phyloP scores from a whole-genome alignment of 2,797 vertebrate genomes.

The Gymnoscopelus braueri region DNA sequence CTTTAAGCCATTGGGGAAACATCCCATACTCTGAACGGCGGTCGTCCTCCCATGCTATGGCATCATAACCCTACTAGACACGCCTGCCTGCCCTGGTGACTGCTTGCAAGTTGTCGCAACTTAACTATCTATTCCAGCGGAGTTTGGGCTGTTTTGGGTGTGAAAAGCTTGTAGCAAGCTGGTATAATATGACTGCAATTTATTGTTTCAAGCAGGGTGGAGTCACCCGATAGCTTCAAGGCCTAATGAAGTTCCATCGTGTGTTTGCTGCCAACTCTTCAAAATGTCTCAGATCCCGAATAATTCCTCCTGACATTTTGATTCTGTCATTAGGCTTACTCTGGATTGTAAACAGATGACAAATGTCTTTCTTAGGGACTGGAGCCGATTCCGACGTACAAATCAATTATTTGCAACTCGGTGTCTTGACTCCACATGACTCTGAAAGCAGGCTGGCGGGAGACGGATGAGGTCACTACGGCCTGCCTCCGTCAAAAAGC shows the following conservation, averaged over 20 bases:
- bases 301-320: constrained; percentile 32
- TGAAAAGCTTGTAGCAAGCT: no score
- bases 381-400: neutral
- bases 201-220: constrained; percentile 30
- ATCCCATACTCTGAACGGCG: no score
- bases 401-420: neutral
- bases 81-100: no score
- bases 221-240: constrained; percentile 41
- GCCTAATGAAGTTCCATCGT: constrained; percentile 28
- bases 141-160: no score
- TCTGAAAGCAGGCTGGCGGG: neutral
- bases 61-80: no score
- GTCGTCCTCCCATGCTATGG: no score
- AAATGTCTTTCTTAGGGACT: neutral
- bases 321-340: constrained; percentile 5
- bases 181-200: constrained; percentile 32
- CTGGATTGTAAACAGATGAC: neutral
- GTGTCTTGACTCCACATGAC: constrained; percentile 8
- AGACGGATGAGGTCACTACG: constrained; percentile 7
- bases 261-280: neutral
- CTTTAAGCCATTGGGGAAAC: no score
- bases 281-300: constrained; percentile 22
- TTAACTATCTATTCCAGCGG: no score
- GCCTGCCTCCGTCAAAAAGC: constrained; percentile 9
- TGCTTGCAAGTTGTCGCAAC: no score